Base-by-base conservation (phyloP, 2,113 vertebrate genomes). In the Poicephalus meyeri region DNA sequence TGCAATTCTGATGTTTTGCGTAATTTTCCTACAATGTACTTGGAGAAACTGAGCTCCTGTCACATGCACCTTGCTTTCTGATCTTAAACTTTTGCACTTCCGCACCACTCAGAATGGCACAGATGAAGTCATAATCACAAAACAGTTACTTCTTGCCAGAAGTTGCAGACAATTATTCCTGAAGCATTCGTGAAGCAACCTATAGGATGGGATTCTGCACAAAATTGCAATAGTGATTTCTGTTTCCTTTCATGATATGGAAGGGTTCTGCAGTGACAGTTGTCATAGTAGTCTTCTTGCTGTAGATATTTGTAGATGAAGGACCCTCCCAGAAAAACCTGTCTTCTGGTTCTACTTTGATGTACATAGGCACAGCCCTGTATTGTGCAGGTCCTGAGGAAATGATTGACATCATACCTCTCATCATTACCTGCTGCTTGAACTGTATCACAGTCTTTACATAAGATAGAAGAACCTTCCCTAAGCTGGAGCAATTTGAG, bases 221-320 rank as follows among this genome's bases (percentile, higher is more conserved):
- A 46, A 82, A 85, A 68, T 41, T 41, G 6, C 47, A 21, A 2
- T 12, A 4, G 8, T 35, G 33, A 66, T 81, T 78, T 74, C 65
- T 66, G 4, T 39, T 88, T 91, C 42, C 29, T 94, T 72, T 77
- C 20, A 2, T 46, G 11, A 33, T 53, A 33, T 28, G 18, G 28
- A 29, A 77, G 31, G 46, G 46, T 86, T 58, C 88, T 64, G 33
- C 46, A 55, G 25, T 4, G 4, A 11, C 49, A 41, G 29, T 39
- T 3, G 2, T 19, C 7, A 10, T 50, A 2, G 0, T 4, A 2
- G 13, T 79, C 18, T 21, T 88, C 14, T 42, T 91, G 24, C 10
- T 71, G 26, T 74, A 66, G 10, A 7, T 29, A 3, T 56, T 73
- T 39, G 47, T 50, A 72, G 28, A 16, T 68, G 68, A 29, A 76